Percentiles rank a stretch among this genome's conserved stretches.
phyloP scores from a whole-genome alignment of 2,113 vertebrate species.

The Amazona vittata region DNA sequence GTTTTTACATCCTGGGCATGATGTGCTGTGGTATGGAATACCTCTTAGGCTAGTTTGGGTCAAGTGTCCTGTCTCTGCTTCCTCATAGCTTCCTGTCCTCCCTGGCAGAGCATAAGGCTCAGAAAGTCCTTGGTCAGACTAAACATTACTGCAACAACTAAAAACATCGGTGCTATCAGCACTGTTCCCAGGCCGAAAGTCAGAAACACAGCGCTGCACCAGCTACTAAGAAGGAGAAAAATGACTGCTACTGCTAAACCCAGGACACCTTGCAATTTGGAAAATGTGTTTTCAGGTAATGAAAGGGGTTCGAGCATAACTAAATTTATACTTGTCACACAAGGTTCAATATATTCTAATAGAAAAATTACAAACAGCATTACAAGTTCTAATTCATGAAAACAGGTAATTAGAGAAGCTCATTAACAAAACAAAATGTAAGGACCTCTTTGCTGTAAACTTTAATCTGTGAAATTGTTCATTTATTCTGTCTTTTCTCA shows the following conservation, averaged over 20 bases:
- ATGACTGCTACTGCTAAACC: too few species aligned
- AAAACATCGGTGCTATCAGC: neutral
- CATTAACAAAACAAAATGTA: neutral
- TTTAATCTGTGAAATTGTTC: neutral
- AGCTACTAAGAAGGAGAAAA: too few species aligned
- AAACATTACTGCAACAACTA: too few species aligned
- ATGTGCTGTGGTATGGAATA: too few species aligned
- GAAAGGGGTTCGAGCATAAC: neutral
- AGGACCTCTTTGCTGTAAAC: neutral
- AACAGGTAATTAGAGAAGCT: neutral
- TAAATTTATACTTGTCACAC: neutral
- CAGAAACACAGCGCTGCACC: too few species aligned
- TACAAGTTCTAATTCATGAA: neutral
- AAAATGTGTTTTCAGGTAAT: neutral
- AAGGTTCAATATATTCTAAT: neutral
- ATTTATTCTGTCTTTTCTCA: neutral
- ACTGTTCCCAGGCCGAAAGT: too few species aligned
- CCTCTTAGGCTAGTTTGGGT: too few species aligned
- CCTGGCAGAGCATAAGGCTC: too few species aligned
- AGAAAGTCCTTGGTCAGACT: too few species aligned
- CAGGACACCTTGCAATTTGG: neutral
- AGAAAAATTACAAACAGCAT: neutral
- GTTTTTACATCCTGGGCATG: too few species aligned
- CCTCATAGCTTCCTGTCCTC: too few species aligned
- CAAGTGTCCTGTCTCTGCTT: too few species aligned